A percentile compares a stretch with the other conserved stretches of the same genome.
Conservation (phyloP, 2,113 vertebrate species). For the Dicaeum eximium region DNA sequence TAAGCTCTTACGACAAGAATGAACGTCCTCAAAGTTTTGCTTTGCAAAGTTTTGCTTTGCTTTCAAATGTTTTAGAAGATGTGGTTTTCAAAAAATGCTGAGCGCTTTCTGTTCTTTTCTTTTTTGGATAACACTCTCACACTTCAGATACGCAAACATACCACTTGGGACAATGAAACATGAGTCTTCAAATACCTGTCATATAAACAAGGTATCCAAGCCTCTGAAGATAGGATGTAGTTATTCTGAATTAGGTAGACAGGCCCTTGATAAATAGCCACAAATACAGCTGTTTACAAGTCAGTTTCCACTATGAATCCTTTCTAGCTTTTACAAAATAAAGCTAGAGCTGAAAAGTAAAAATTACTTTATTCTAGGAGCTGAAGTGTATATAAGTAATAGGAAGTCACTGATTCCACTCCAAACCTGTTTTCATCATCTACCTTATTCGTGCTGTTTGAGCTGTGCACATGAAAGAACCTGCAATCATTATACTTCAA, state of each 20-base stretch:
- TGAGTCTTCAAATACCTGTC: background rate
- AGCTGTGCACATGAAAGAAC: background rate
- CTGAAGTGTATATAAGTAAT: background rate
- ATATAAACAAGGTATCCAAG: background rate
- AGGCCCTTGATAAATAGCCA: background rate
- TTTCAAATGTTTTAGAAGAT: background rate
- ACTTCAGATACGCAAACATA: background rate
- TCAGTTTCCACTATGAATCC: background rate
- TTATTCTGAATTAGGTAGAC: background rate
- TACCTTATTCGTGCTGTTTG: background rate
- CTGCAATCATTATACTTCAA: background rate
- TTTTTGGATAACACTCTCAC: background rate
- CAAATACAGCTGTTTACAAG: background rate
- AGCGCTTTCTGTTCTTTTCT: background rate
- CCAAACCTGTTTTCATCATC: background rate
- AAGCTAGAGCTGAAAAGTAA: background rate
- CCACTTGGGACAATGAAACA: background rate
- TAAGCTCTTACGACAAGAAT: background rate
- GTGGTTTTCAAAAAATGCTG: background rate
- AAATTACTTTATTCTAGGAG: background rate
- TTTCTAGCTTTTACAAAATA: background rate
- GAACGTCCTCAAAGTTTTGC: background rate
- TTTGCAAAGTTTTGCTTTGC: too few relatives aligned
- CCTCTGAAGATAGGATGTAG: background rate
- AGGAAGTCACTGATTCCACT: background rate